Percentiles rank a stretch among this genome's conserved stretches.
phyloP scores from a whole-genome alignment of 1,140 invertebrate species.

The Paracyclopina nana region DNA sequence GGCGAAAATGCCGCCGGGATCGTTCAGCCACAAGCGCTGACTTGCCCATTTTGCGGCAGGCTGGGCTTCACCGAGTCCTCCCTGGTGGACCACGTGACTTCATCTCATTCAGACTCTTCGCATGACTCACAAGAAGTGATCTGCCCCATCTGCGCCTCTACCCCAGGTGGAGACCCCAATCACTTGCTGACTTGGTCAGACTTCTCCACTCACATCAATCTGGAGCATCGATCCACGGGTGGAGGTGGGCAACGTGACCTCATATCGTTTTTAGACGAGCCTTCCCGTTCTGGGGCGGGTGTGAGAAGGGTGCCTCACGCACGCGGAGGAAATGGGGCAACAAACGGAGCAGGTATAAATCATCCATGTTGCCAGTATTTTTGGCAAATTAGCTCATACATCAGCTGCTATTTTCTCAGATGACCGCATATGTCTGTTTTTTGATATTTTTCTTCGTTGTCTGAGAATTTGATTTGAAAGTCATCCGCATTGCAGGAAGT shows the following conservation, averaged over 20 bases:
- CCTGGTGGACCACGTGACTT: slow-evolving; percentile 33
- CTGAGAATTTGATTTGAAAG: too few species aligned
- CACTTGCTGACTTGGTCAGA: slow-evolving; percentile 94
- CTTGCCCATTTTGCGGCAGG: slow-evolving; percentile 85
- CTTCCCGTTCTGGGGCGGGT: not conserved
- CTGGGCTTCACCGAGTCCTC: slow-evolving; percentile 85
- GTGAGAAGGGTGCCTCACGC: not conserved
- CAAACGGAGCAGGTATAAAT: slow-evolving; percentile 5
- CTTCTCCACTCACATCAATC: slow-evolving; percentile 80
- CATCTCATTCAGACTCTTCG: not conserved
- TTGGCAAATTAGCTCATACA: too few species aligned
- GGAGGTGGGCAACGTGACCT: slow-evolving; percentile 30
- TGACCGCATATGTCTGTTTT: too few species aligned
- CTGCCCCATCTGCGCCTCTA: slow-evolving; percentile 85
- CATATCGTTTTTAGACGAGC: slow-evolving; percentile 42
- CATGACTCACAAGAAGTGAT: slow-evolving; percentile 31
- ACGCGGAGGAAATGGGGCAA: not conserved
- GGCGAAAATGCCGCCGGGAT: slow-evolving; percentile 40
- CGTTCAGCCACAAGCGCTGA: slow-evolving; percentile 62
- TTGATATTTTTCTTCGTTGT: too few species aligned
- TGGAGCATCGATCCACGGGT: slow-evolving; percentile 63
- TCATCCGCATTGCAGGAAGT: too few species aligned
- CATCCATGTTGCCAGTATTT: too few species aligned
- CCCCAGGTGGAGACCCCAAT: slow-evolving; percentile 89
- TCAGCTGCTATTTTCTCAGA: too few species aligned